Conservation (phyloP, 2,888 invertebrate species). For the Molanna angustata region DNA sequence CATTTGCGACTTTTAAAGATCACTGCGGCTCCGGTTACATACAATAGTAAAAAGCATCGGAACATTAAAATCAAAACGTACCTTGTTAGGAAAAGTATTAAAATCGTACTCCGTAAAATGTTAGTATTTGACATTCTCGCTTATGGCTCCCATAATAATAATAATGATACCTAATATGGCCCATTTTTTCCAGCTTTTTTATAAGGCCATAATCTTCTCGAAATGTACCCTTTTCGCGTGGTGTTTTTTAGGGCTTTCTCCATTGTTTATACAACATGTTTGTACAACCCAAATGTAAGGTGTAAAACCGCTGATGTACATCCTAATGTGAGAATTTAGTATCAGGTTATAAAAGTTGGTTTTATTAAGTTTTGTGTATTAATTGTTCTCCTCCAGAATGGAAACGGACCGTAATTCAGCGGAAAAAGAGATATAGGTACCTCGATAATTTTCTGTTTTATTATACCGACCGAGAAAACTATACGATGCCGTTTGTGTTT, state of each 20-base stretch:
- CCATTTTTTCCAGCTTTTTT: slow-evolving; percentile 10
- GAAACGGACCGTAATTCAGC: not conserved
- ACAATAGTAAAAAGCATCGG: too few relatives aligned
- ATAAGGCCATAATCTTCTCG: not conserved
- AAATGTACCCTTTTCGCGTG: not conserved
- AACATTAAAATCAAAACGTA: slow-evolving; percentile 20
- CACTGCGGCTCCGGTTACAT: too few relatives aligned
- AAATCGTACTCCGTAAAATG: slow-evolving; percentile 25
- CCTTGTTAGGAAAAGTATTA: slow-evolving; percentile 20
- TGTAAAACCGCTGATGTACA: slow-evolving; percentile 3
- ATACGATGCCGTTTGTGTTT: too few relatives aligned
- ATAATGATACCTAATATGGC: too few relatives aligned
- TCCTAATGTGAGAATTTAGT: not conserved
- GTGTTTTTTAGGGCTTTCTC: not conserved
- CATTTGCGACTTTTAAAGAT: too few relatives aligned
- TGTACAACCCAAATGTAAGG: slow-evolving; percentile 6
- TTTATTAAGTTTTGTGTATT: not conserved
- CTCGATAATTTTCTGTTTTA: not conserved
- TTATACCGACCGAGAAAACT: too few relatives aligned
- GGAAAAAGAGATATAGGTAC: too few relatives aligned
- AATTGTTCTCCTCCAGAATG: not conserved
- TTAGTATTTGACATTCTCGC: slow-evolving; percentile 28
- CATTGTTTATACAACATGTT: slow-evolving; percentile 7
- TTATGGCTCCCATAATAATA: slow-evolving; percentile 13
- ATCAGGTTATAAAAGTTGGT: not conserved